A percentile compares a stretch with the other conserved stretches of the same genome.
phyloP scores from a whole-genome alignment of 2,888 invertebrate genomes.

The Parelbella ahira region DNA sequence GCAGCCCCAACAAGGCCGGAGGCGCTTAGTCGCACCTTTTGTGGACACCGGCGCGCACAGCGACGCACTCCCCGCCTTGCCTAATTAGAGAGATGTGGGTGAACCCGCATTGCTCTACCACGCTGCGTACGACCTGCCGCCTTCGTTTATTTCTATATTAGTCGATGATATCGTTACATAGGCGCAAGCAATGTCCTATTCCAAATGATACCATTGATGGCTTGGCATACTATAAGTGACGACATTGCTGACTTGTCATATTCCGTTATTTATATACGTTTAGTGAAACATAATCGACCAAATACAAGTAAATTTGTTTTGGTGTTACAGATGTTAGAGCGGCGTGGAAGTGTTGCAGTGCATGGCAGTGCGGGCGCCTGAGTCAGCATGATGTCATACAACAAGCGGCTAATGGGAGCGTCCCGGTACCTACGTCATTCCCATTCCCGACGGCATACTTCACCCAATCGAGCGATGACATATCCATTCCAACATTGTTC shows the following conservation, averaged over 20 bases:
- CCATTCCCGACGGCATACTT: slow-evolving; percentile 69
- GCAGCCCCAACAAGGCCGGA: slow-evolving; percentile 62
- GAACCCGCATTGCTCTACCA: slow-evolving; percentile 55
- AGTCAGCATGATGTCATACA: slow-evolving; percentile 75
- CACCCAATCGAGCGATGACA: slow-evolving; percentile 76
- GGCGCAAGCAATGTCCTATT: too few species aligned
- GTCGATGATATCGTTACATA: slow-evolving; percentile 36
- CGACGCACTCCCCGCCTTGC: slow-evolving; percentile 52
- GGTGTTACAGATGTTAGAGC: too few species aligned
- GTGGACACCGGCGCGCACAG: slow-evolving; percentile 43
- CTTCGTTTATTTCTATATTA: slow-evolving; percentile 56
- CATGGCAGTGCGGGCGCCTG: slow-evolving; percentile 38
- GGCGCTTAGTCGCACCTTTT: slow-evolving; percentile 63
- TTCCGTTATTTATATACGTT: too few species aligned
- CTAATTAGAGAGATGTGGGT: slow-evolving; percentile 76
- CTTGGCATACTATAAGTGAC: too few species aligned
- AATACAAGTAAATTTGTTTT: too few species aligned
- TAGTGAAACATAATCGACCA: too few species aligned
- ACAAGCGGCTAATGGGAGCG: slow-evolving; percentile 59
- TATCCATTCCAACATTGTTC: slow-evolving; percentile 68
- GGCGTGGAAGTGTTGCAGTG: too few species aligned
- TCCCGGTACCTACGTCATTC: slow-evolving; percentile 61
- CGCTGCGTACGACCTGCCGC: slow-evolving; percentile 49
- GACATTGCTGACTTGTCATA: too few species aligned
- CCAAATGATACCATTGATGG: too few species aligned